Percentiles rank a stretch among this genome's conserved stretches.
Evolutionary conservation across 2,888 invertebrate species (phyloP).

Genomic region (Notodonta ziczac): DNA sequence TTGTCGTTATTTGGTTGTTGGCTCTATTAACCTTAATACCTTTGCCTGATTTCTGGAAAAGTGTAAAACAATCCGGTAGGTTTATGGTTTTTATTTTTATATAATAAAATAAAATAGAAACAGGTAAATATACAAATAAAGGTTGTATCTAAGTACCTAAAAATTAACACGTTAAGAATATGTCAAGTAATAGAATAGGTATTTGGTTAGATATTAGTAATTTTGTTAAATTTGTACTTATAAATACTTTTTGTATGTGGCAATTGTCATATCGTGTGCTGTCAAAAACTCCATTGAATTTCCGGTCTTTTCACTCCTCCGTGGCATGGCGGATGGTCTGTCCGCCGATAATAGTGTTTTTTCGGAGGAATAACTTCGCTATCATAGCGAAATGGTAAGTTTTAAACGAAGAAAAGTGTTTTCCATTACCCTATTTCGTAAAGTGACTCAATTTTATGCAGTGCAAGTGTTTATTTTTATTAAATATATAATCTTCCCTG

Average conservation of each 20-base stretch:
- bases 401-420: constrained; percentile 42
- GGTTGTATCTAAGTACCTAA: background rate
- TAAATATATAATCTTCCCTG: constrained; percentile 23
- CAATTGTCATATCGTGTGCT: constrained; percentile 56
- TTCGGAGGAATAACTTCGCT: constrained; percentile 78
- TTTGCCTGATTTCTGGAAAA: too few species aligned
- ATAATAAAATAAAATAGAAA: too few species aligned
- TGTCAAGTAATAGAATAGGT: background rate
- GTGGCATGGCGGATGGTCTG: constrained; percentile 84
- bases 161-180: background rate
- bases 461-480: constrained; percentile 50
- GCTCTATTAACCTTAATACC: too few species aligned
- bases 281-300: constrained; percentile 61
- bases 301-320: constrained; percentile 84
- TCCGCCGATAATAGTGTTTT: constrained; percentile 76
- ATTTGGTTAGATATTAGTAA: background rate
- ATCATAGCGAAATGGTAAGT: constrained; percentile 82
- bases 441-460: constrained; percentile 43
- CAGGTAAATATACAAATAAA: too few species aligned
- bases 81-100: too few species aligned
- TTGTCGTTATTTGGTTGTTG: too few species aligned
- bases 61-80: too few species aligned
- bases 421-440: constrained; percentile 20
- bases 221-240: background rate
- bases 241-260: constrained; percentile 50